Evolutionary conservation across 2,888 invertebrate genomes (phyloP).

Genomic region (Andrena haemorrhoa): DNA sequence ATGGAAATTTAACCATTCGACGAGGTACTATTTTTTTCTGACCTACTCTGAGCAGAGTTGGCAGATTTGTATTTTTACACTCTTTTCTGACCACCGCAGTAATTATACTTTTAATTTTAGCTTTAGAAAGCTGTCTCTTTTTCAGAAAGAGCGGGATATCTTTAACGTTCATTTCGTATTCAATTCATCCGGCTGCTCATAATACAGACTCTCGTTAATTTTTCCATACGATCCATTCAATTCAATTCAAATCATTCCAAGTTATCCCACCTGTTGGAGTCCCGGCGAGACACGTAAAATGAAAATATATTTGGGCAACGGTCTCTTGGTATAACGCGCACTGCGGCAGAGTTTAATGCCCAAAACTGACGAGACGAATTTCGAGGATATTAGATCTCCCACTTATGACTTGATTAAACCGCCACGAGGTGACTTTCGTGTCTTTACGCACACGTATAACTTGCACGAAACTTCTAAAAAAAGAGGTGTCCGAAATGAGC

Average conservation of each 20-base stretch:
- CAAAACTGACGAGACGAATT: too few relatives aligned
- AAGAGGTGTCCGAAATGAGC: too few relatives aligned
- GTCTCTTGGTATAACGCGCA: too few relatives aligned
- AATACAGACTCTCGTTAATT: not conserved
- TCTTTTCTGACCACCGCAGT: not conserved
- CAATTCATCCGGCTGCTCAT: not conserved
- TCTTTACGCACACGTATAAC: too few relatives aligned
- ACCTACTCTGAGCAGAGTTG: too few relatives aligned
- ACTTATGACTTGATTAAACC: too few relatives aligned
- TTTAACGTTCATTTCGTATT: not conserved
- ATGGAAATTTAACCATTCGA: too few relatives aligned
- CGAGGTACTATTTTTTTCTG: too few relatives aligned
- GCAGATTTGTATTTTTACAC: too few relatives aligned
- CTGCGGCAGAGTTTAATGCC: too few relatives aligned
- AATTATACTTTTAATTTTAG: not conserved
- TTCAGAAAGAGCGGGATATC: not conserved
- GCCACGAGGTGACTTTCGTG: too few relatives aligned
- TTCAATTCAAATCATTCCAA: not conserved
- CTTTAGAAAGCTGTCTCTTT: not conserved
- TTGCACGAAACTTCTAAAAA: not conserved
- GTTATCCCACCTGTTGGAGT: not conserved
- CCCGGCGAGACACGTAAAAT: not conserved
- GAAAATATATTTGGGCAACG: not conserved
- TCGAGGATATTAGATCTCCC: too few relatives aligned
- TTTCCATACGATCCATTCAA: not conserved